Evolutionary conservation across 2,113 vertebrate species (phyloP).

Genomic region (Amphilophus citrinellus): DNA sequence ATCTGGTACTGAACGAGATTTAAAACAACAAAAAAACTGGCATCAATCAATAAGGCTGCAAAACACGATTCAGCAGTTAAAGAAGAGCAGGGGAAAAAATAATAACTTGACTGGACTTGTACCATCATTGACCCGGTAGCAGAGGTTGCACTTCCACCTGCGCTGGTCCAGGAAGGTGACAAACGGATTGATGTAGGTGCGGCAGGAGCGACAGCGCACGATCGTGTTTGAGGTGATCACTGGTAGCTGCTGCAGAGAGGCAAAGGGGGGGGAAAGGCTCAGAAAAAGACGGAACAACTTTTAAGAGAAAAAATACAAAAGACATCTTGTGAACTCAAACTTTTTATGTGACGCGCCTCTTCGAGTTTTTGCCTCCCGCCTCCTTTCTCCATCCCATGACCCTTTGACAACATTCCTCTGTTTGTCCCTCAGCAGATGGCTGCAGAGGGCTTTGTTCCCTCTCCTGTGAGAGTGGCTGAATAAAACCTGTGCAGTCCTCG

Average conservation of each 20-base stretch:
- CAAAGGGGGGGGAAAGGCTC: accelerated
- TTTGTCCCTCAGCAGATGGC: not conserved
- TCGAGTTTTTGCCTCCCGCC: not conserved
- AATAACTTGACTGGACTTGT: slow-evolving; percentile 11
- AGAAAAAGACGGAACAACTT: slow-evolving; percentile 22
- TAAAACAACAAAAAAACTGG: not conserved
- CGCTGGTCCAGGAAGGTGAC: slow-evolving; percentile 97
- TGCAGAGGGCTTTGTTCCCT: slow-evolving; percentile 34
- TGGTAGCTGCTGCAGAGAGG: slow-evolving; percentile 89
- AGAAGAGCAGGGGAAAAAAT: not conserved
- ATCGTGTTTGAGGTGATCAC: slow-evolving; percentile 98
- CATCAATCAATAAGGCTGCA: not conserved
- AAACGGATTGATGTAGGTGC: slow-evolving; percentile 98
- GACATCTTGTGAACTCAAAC: not conserved
- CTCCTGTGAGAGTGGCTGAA: not conserved
- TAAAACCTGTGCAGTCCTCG: not conserved
- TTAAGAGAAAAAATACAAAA: not conserved
- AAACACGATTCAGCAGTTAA: not conserved
- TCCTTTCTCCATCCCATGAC: not conserved
- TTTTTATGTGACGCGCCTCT: not conserved
- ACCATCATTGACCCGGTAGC: slow-evolving; percentile 98
- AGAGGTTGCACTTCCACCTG: slow-evolving; percentile 98
- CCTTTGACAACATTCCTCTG: slow-evolving; percentile 6
- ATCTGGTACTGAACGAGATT: slow-evolving; percentile 87
- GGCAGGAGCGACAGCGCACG: slow-evolving; percentile 94